Evolutionary conservation across 2,888 invertebrate species (phyloP).

Genomic region (Caenorhabditis wallacei): DNA sequence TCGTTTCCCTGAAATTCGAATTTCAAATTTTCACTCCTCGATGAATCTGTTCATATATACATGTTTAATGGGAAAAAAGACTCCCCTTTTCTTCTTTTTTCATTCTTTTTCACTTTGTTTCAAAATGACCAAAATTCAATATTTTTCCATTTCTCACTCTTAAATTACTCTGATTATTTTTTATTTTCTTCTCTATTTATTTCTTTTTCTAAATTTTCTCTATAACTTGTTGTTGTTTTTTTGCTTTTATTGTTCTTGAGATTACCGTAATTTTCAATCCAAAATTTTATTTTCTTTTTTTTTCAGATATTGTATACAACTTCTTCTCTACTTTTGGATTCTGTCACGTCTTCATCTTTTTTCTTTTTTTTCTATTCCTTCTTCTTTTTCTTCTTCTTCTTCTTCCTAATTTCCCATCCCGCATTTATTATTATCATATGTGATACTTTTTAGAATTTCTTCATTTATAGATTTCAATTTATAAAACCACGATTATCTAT

Average conservation of each 20-base stretch:
- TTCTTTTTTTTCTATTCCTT: too few relatives aligned
- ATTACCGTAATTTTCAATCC: background rate
- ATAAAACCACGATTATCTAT: too few relatives aligned
- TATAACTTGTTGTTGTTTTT: too few relatives aligned
- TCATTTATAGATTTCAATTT: background rate
- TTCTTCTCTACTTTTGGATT: slow-evolving; percentile 24
- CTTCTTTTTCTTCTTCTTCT: background rate
- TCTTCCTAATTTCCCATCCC: slow-evolving; percentile 34
- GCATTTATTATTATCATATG: slow-evolving; percentile 43
- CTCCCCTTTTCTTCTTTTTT: background rate
- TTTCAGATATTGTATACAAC: background rate
- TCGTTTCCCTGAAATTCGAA: slow-evolving; percentile 16
- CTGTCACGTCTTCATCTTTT: slow-evolving; percentile 19
- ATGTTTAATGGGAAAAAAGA: background rate
- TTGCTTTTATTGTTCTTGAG: background rate
- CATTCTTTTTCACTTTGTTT: background rate
- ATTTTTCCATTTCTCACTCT: background rate
- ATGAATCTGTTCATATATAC: slow-evolving; percentile 21
- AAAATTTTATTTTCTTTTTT: background rate
- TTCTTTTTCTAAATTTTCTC: background rate
- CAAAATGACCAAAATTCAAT: background rate
- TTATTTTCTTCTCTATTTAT: background rate
- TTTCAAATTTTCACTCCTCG: slow-evolving; percentile 35
- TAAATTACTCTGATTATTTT: background rate
- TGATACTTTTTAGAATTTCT: background rate